Evolutionary conservation across 2,888 invertebrate genomes (phyloP).

Genomic region (Megaustenia siamemsis): DNA sequence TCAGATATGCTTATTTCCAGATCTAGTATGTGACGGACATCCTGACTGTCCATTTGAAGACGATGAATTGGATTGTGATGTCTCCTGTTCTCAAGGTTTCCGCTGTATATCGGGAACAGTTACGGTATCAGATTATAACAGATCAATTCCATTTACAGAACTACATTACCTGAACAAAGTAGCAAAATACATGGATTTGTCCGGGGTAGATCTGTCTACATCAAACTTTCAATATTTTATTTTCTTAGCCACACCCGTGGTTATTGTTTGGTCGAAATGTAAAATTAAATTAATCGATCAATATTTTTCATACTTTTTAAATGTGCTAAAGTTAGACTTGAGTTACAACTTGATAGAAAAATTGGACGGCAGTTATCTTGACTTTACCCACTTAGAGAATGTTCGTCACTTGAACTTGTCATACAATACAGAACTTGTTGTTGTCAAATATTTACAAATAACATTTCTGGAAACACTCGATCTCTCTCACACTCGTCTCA

Average conservation of each 20-base stretch:
- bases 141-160: background rate
- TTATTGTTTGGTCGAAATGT: background rate
- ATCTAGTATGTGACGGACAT: slow-evolving; percentile 37
- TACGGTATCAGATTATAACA: background rate
- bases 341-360: background rate
- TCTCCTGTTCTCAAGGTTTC: slow-evolving; percentile 19
- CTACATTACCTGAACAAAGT: background rate
- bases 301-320: background rate
- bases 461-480: slow-evolving; percentile 11
- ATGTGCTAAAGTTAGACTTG: background rate
- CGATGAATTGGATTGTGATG: slow-evolving; percentile 39
- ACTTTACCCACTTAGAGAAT: background rate
- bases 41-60: slow-evolving; percentile 29
- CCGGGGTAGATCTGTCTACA: background rate
- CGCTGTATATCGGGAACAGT: slow-evolving; percentile 9
- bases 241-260: background rate
- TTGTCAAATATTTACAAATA: background rate
- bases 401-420: background rate
- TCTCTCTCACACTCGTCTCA: slow-evolving; percentile 29
- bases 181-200: slow-evolving; percentile 12
- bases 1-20: slow-evolving; percentile 30
- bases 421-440: background rate
- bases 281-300: background rate
- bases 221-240: background rate
- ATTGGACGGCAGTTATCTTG: background rate